phyloP scores from a whole-genome alignment of 2,113 vertebrate species.

The Lamprologus lemairii region DNA sequence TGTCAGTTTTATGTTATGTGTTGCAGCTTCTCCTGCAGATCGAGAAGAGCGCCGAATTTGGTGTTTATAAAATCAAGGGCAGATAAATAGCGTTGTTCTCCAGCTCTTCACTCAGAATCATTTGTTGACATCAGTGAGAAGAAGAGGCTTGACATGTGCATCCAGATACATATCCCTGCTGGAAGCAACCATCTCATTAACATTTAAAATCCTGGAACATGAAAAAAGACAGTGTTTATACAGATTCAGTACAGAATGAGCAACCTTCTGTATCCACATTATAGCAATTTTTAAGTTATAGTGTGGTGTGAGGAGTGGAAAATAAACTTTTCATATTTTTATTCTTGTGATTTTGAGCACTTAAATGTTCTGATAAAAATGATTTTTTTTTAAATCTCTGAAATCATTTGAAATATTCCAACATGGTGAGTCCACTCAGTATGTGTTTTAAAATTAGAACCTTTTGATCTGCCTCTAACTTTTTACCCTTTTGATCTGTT shows the following conservation, averaged over 20 bases:
- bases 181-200: conserved; percentile 50
- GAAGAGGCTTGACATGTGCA: conserved; percentile 52
- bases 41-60: conserved; percentile 3
- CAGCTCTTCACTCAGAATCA: conserved; percentile 12
- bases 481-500: background rate
- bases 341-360: background rate
- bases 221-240: conserved; percentile 62
- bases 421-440: conserved; percentile 22
- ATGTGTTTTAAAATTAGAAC: conserved; percentile 16
- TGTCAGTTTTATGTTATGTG: background rate
- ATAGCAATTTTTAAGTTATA: conserved; percentile 33
- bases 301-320: background rate
- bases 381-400: conserved; percentile 22
- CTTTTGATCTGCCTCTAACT: conserved; percentile 32
- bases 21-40: conserved; percentile 8
- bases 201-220: conserved; percentile 63
- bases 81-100: conserved; percentile 40
- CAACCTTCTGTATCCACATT: conserved; percentile 50
- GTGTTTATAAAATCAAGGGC: conserved; percentile 42
- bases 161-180: conserved; percentile 38
- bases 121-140: conserved; percentile 55
- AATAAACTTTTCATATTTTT: background rate
- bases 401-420: conserved; percentile 14
- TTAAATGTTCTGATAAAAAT: conserved; percentile 35
- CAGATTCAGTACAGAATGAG: conserved; percentile 62